A percentile compares a stretch with the other conserved stretches of the same genome.
Evolutionary conservation across 2,888 invertebrate species (phyloP).

Genomic region (Lepeophtheirus nordmannii): DNA sequence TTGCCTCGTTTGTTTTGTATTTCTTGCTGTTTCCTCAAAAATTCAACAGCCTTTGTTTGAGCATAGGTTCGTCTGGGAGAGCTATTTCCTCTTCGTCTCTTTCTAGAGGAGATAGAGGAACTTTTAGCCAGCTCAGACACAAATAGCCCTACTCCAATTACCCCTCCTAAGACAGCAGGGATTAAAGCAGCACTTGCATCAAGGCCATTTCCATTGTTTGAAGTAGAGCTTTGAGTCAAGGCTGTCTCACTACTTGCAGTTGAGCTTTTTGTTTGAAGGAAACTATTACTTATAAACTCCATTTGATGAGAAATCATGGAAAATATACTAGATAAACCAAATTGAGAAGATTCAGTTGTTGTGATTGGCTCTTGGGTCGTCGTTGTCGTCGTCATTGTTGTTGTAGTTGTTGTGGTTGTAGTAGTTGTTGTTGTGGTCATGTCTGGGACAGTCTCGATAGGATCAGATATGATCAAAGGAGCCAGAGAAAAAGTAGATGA

Average conservation of each 20-base stretch:
- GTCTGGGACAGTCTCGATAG: background rate
- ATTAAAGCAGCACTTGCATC: background rate
- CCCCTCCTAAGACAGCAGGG: background rate
- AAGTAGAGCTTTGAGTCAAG: background rate
- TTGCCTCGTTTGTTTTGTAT: background rate
- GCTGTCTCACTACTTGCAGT: background rate
- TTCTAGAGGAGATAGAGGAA: background rate
- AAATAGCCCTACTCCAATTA: background rate
- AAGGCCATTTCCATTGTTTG: background rate
- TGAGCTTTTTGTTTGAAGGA: background rate
- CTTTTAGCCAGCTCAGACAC: background rate
- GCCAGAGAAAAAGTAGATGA: background rate
- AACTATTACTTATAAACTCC: background rate
- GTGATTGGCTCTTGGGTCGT: background rate
- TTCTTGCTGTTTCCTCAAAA: background rate
- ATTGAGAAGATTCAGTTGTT: background rate
- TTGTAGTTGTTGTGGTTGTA: background rate
- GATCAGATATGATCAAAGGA: background rate
- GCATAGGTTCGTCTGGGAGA: too few species aligned
- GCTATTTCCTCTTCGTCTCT: background rate
- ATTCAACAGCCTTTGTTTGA: background rate
- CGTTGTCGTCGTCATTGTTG: background rate
- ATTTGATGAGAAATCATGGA: conserved; percentile 1
- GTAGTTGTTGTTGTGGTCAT: background rate
- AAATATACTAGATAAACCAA: background rate